Percentiles rank a stretch among this genome's conserved stretches.
phyloP scores from a whole-genome alignment of 2,888 invertebrate genomes.

The Oxyteleia sp. region DNA sequence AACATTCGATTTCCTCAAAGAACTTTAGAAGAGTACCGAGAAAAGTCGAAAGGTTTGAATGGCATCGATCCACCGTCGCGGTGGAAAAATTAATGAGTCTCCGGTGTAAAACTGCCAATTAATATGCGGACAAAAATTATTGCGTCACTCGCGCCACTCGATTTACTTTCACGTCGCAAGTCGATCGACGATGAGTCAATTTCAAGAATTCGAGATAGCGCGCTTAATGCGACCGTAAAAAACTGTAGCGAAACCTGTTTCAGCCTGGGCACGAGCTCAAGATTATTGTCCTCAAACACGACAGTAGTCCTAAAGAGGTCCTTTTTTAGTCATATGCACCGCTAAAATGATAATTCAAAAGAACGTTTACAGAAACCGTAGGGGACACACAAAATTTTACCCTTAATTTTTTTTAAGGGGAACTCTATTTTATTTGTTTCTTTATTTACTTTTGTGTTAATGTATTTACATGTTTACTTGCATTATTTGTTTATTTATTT shows the following conservation, averaged over 20 bases:
- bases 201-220: slow-evolving; percentile 65
- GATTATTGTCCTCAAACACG: slow-evolving; percentile 68
- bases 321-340: slow-evolving; percentile 64
- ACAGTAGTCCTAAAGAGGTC: slow-evolving; percentile 57
- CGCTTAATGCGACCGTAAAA: slow-evolving; percentile 52
- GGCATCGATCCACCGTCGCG: slow-evolving; percentile 34
- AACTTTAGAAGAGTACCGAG: too few species aligned
- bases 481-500: too few species aligned
- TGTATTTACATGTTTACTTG: too few species aligned
- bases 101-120: slow-evolving; percentile 49
- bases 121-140: slow-evolving; percentile 68
- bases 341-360: slow-evolving; percentile 43
- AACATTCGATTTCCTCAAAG: too few species aligned
- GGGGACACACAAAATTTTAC: too few species aligned
- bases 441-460: too few species aligned
- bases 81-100: slow-evolving; percentile 53
- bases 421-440: too few species aligned
- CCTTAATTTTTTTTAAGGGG: too few species aligned
- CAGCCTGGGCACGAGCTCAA: slow-evolving; percentile 47
- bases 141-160: slow-evolving; percentile 62
- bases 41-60: slow-evolving; percentile 43
- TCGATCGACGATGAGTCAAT: slow-evolving; percentile 72
- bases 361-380: too few species aligned
- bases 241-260: slow-evolving; percentile 64
- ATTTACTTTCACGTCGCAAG: slow-evolving; percentile 69